Conservation (phyloP, 2,113 vertebrate species). For the Chaetodon auriga region DNA sequence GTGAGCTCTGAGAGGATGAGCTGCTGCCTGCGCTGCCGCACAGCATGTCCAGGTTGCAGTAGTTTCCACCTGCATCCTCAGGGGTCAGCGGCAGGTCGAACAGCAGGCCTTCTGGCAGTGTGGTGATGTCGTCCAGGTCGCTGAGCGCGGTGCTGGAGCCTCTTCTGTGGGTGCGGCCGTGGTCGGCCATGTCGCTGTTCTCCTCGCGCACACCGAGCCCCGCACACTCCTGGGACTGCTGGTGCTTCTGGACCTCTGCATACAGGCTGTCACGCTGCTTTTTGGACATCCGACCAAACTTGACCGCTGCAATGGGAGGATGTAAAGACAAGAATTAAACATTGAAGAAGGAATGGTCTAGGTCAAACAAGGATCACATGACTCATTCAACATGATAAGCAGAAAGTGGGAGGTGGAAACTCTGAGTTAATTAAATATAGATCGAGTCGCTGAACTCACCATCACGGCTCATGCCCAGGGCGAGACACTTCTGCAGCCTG, state of each 20-base stretch:
- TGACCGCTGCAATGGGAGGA: constrained; percentile 85
- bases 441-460: constrained; percentile 82
- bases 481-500: constrained; percentile 93
- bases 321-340: not conserved
- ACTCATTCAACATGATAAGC: not conserved
- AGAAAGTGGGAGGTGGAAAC: constrained; percentile 25
- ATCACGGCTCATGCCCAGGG: constrained; percentile 93
- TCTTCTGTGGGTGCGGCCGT: constrained; percentile 85
- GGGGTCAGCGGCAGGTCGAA: constrained; percentile 92
- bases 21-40: constrained; percentile 79
- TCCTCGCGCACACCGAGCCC: constrained; percentile 71
- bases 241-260: constrained; percentile 94
- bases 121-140: constrained; percentile 89
- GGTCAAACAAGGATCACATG: constrained; percentile 7
- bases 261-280: constrained; percentile 95
- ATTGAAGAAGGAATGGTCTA: constrained; percentile 11
- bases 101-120: constrained; percentile 88
- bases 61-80: constrained; percentile 82
- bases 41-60: constrained; percentile 88
- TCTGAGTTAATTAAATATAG: constrained; percentile 49
- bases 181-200: constrained; percentile 65
- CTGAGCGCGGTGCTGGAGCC: constrained; percentile 86
- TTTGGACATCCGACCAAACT: constrained; percentile 96
- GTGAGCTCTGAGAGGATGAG: constrained; percentile 88
- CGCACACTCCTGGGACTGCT: constrained; percentile 87